Base-by-base conservation (phyloP, 1,140 invertebrate genomes). In the Drosophila triauraria region DNA sequence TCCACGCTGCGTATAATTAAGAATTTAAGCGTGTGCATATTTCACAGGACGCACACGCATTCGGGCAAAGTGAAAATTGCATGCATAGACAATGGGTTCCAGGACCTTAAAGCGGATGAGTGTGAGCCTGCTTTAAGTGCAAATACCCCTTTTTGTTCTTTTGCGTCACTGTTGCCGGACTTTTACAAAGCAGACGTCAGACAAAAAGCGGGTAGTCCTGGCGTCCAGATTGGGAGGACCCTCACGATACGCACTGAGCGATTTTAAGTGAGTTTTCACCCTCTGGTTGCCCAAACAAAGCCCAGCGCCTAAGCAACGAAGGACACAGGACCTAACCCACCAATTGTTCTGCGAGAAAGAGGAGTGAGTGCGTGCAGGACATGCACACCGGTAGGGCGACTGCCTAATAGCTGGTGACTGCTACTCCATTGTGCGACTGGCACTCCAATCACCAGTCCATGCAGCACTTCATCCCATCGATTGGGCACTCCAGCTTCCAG, bases 1-100 rank as follows among this genome's bases (percentile, higher is more conserved):
- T 62, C 70, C 83, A 86, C 83, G 42, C 70, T 82, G 83, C 83
- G 80, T 88, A 87, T 87, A 84, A 87, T 87, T 87, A 83, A 88
- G 80, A 88, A 83, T 88, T 87, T 70, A 77, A 84, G 58, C 51
- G 63, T 61, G 77, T 78, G 77, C 80, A 87, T 88, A 86, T 86
- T 87, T 86, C 67, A 79, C 65, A 44, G 60, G 32, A 15, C 13
- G 46, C 67, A 63, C 47, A 60, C 70, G 65, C 76, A 70, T 79
- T 72, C 51, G 75, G 47, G 35, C 32, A 71, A 69, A 71, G 75
- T 64, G 65, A 58, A 79, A 86, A 82, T 78, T 78, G 62, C 72
- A 78, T 75, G 63, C 80, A 67, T 69, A 65, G 76, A 79, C 59
- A 79, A 79, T 78, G 48, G 32, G 4, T 10, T 25, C 27, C 56